Evolutionary conservation across 2,888 invertebrate genomes (phyloP).

Genomic region (Octodonta nipae): DNA sequence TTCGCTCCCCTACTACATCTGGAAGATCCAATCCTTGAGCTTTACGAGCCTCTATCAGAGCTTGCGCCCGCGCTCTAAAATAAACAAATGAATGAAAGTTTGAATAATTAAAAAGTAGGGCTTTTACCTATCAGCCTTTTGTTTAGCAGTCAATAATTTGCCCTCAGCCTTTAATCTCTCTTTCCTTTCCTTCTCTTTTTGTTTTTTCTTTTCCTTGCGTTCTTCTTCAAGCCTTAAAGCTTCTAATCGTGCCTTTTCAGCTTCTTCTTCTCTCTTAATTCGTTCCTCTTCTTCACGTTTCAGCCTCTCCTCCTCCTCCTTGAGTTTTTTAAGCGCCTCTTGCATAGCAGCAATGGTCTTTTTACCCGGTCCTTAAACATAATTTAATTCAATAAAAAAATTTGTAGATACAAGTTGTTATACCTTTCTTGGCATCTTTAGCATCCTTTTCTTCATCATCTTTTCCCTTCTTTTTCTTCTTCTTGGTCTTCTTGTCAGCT

Average conservation of each 20-base stretch:
- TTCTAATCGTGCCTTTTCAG: conserved; percentile 60
- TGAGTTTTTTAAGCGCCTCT: conserved; percentile 73
- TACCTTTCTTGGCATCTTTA: conserved; percentile 41
- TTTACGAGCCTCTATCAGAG: conserved; percentile 75
- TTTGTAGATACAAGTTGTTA: conserved; percentile 11
- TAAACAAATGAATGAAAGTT: not conserved
- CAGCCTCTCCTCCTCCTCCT: conserved; percentile 75
- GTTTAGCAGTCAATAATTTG: conserved; percentile 82
- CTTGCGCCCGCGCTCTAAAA: conserved; percentile 66
- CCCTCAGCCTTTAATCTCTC: conserved; percentile 93
- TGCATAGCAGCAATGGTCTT: conserved; percentile 84
- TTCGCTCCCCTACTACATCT: conserved; percentile 50
- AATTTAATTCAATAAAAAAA: not conserved
- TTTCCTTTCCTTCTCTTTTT: conserved; percentile 85
- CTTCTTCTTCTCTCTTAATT: conserved; percentile 69
- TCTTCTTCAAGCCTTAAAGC: conserved; percentile 68
- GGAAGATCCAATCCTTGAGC: conserved; percentile 78
- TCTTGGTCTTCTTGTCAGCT: conserved; percentile 20
- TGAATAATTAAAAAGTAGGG: not conserved
- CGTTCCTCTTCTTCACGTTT: conserved; percentile 69
- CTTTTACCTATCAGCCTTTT: conserved; percentile 59
- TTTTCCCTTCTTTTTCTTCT: conserved; percentile 24
- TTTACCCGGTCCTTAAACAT: conserved; percentile 56
- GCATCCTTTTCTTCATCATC: conserved; percentile 28
- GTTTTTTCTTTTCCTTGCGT: conserved; percentile 63